Base-by-base conservation (phyloP, 1,140 invertebrate species). In the Medauroidea extradentata region DNA sequence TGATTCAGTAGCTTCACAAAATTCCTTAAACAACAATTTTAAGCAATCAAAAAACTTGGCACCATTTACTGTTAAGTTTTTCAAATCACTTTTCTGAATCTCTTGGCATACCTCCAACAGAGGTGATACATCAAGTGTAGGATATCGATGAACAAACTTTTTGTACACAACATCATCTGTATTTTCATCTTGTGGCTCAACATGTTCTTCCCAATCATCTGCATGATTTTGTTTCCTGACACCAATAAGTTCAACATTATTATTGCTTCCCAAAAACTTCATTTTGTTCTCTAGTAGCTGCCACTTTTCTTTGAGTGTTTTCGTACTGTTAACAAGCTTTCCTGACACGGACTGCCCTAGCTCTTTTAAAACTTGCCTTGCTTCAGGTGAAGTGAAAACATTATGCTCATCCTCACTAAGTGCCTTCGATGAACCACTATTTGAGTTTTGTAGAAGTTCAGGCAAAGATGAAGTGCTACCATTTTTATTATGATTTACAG, bases 231-330 rank as follows among this genome's bases (percentile, higher is more conserved):
- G 2, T 5, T 34, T 16, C 23, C 38, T 57, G 18, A 57, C 13
- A 8, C 39, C 56, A 7, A 57, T 39, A 4, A 39, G 46, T 51
- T 57, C 46, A 14, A 18, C 16, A 21, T 4, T 13, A 14, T 13
- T 19, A 7, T 57, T 48, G 21, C 38, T 27, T 14, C 27, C 27
- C 14, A 57, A 27, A 3, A 9, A 14, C 16, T 43, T 43, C 19
- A 50, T 50, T 50, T 57, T 57, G n/a, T 34, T 34, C 21, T 57
- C 56, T 18, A 57, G 38, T 18, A 51, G 13, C 44, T 57, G 27
- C 56, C 56, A 57, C 29, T 57, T 57, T 48, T 57, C 27, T 34
- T 38, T 57, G 8, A 57, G 34, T 3, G 56, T 38, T 23, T 57
- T 57, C 24, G 25, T 53, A 53, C 52, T 27, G 27, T 27, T 53